Percentiles rank a stretch among this genome's conserved stretches.
phyloP scores from a whole-genome alignment of 1,140 invertebrate genomes.

The Paralvinella palmiformis region DNA sequence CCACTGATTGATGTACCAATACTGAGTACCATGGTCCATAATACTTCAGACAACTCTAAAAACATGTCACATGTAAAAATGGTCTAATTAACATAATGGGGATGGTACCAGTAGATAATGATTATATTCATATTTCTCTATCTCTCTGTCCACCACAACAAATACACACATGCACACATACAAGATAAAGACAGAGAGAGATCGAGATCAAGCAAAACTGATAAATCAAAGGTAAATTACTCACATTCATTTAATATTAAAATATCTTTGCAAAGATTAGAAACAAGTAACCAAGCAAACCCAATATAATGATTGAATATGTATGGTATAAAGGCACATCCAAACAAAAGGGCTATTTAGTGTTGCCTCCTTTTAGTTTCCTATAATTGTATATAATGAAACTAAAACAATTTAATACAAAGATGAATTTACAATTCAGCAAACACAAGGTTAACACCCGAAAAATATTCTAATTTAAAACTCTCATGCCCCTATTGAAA shows the following conservation, averaged over 20 bases:
- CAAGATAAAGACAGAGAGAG: neutral
- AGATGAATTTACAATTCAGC: conserved; percentile 98
- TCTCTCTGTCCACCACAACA: neutral
- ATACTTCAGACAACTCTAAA: conserved; percentile 89
- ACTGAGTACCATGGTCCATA: conserved; percentile 91
- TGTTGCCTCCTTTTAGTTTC: neutral
- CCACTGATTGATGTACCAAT: conserved; percentile 63
- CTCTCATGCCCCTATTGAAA: conserved; percentile 37
- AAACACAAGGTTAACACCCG: conserved; percentile 86
- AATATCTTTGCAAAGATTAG: too few relatives aligned
- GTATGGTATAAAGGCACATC: too few relatives aligned
- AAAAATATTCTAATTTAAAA: conserved; percentile 67
- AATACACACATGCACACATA: neutral
- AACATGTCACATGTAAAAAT: neutral
- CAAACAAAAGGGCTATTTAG: neutral
- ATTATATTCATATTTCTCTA: neutral
- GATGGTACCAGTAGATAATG: neutral
- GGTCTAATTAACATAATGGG: neutral
- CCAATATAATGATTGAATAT: too few relatives aligned
- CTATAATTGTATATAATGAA: conserved; percentile 45
- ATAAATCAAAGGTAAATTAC: neutral
- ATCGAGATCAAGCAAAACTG: neutral
- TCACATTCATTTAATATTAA: too few relatives aligned
- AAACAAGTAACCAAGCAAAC: too few relatives aligned
- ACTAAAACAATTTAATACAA: conserved; percentile 93